Evolutionary conservation across 2,888 invertebrate species (phyloP), one percentile per base, ranked within the genome.

Genomic region (Leucozona laternaria): DNA sequence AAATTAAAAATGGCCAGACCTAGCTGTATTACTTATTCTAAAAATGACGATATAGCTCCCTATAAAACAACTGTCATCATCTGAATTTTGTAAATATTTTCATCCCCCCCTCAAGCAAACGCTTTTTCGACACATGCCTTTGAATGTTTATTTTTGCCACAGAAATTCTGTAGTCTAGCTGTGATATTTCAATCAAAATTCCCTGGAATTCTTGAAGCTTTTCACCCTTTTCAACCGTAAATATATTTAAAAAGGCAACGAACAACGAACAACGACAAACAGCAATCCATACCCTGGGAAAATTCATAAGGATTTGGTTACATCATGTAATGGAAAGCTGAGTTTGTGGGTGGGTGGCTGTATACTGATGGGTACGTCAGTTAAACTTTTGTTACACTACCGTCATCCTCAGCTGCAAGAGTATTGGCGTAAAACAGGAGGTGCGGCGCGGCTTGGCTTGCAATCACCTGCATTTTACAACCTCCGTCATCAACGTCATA

Each of bases 291-390:
- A 71, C 71, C 86, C 82, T 78, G 86, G 82, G 82, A 82, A 86
- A 86, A 86, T 79, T 79, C 75, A 78, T 78, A 75, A 78, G 82
- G 77, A 60, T 82, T 82, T 78, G 70, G 82, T 86, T 86, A 86
- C 86, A 86, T 86, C 86, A 86, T 82, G 78, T 86, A 86, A 82
- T 86, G 78, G 75, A 82, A 86, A 86, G 78, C 86, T 82, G 64
- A 82, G 75, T 70, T 62, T 55, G 66, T 73, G 22, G 37, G 34
- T 34, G 34, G 58, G 20, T 28, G 28, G 55, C n/a, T n/a, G n/a
- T n/a, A 5, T 53, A 15, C 25, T 11, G 13, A 15, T 55, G 22
- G 22, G 43, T 45, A 68, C 50, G 50, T 68, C 22, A 68, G 53
- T 43, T 45, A 43, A 57, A 57, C 45, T 58, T 71, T 58, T 43